Percentiles rank a stretch among this genome's conserved stretches.
Conservation (phyloP, 37 sponge, comb jelly and placozoan genomes). For the Lycopodina hypogea region DNA sequence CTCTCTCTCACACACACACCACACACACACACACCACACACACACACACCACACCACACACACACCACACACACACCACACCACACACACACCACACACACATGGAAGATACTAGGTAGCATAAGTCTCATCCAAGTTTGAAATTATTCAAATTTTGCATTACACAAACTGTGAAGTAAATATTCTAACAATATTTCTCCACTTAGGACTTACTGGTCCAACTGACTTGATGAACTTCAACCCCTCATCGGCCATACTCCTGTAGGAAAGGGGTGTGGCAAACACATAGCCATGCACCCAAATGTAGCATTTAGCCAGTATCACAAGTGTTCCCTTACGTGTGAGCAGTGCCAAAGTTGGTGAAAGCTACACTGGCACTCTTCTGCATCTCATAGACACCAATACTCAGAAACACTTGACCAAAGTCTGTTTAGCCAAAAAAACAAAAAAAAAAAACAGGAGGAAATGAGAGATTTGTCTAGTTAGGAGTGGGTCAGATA, state of each 20-base stretch:
- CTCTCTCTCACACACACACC: neutral
- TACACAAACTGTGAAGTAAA: constrained; percentile 1
- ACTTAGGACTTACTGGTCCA: constrained; percentile 65
- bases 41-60: no score
- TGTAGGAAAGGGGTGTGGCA: no score
- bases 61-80: no score
- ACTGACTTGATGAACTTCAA: constrained; percentile 55
- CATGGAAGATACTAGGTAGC: no score
- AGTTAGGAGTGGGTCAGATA: neutral
- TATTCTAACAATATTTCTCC: neutral
- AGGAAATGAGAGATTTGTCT: neutral
- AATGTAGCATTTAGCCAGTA: no score
- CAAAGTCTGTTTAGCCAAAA: constrained; percentile 54
- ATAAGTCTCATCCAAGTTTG: no score
- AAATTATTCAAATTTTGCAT: neutral
- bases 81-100: no score
- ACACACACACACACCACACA: no score
- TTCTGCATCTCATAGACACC: constrained; percentile 78
- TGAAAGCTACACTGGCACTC: constrained; percentile 86
- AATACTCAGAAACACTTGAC: constrained; percentile 70
- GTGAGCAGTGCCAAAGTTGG: constrained; percentile 85
- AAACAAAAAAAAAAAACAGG: neutral
- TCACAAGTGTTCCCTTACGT: constrained; percentile 48
- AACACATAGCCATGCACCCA: no score
- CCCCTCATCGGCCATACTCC: constrained; percentile 71